These are phyloP conservation scores for Ephestia elutella DNA, from an alignment of 1,140 invertebrate genomes.

Conservation along the genomic window DNA sequence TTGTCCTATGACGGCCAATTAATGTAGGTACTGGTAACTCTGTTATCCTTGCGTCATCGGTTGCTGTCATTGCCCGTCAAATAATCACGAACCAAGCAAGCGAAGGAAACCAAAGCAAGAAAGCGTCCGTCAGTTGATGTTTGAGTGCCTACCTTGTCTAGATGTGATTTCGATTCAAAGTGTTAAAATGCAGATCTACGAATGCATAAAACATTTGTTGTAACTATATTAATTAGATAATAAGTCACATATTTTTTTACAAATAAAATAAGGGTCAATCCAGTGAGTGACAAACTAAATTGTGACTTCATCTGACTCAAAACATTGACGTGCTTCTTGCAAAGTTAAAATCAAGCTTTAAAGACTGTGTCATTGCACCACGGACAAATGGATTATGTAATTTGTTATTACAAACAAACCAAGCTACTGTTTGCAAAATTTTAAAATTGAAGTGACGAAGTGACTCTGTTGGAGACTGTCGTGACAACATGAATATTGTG, in stretches of 20 bases:
- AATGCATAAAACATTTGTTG: neutral
- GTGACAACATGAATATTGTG: conserved; percentile 57
- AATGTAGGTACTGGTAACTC: neutral
- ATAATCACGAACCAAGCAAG: neutral
- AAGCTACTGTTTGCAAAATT: conserved; percentile 4
- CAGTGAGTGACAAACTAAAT: neutral
- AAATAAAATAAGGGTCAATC: neutral
- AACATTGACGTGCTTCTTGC: conserved; percentile 41
- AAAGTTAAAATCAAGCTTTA: neutral
- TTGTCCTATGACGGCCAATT: no score
- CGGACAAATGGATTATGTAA: conserved; percentile 6
- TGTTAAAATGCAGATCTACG: neutral
- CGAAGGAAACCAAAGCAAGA: conserved; percentile 13
- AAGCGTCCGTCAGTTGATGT: conserved; percentile 37
- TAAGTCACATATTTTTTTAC: conserved; percentile 2
- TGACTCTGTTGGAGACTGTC: conserved; percentile 14
- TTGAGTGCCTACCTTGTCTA: conserved; percentile 8
- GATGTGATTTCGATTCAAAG: neutral
- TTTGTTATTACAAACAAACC: conserved; percentile 5
- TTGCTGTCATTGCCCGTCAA: neutral
- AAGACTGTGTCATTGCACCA: neutral
- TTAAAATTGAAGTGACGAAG: conserved; percentile 18
- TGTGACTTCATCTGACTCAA: conserved; percentile 46
- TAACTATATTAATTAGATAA: neutral
- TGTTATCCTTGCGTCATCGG: neutral